Evolutionary conservation across 2,113 vertebrate species (phyloP).

Genomic region (Ahaetulla prasina): DNA sequence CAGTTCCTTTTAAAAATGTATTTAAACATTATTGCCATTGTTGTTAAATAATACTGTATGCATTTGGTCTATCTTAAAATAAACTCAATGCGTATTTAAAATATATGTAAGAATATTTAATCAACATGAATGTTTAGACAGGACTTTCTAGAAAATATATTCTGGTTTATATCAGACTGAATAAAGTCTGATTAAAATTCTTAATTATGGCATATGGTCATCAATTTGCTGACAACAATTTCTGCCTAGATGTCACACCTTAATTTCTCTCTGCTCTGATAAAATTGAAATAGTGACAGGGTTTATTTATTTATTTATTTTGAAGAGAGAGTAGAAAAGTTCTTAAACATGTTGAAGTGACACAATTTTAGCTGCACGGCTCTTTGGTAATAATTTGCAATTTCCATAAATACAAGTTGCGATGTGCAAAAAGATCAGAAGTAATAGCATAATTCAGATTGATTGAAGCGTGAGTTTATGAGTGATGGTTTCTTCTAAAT

Average conservation of each 20-base stretch:
- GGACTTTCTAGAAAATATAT: slow-evolving; percentile 30
- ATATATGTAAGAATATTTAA: neutral
- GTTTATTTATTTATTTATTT: slow-evolving; percentile 62
- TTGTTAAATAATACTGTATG: slow-evolving; percentile 44
- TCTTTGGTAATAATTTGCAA: neutral
- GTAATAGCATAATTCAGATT: neutral
- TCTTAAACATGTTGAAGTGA: slow-evolving; percentile 48
- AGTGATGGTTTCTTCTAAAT: neutral
- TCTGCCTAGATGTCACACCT: slow-evolving; percentile 67
- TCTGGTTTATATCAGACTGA: slow-evolving; percentile 41
- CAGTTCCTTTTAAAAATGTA: slow-evolving; percentile 58
- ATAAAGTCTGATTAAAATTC: slow-evolving; percentile 52
- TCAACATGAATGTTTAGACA: slow-evolving; percentile 26
- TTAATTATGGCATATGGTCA: slow-evolving; percentile 64
- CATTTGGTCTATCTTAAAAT: slow-evolving; percentile 48
- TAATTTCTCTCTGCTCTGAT: slow-evolving; percentile 55
- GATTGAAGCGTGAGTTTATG: neutral
- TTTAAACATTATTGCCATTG: slow-evolving; percentile 51
- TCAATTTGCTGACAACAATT: slow-evolving; percentile 70
- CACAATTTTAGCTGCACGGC: slow-evolving; percentile 36
- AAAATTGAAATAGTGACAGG: slow-evolving; percentile 77
- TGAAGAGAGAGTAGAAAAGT: slow-evolving; percentile 63
- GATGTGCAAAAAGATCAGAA: neutral
- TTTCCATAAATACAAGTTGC: neutral
- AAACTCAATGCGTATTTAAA: slow-evolving; percentile 15